These are phyloP conservation scores for Melipona beecheii DNA, from an alignment of 2,888 invertebrate genomes.

Conservation along the genomic window DNA sequence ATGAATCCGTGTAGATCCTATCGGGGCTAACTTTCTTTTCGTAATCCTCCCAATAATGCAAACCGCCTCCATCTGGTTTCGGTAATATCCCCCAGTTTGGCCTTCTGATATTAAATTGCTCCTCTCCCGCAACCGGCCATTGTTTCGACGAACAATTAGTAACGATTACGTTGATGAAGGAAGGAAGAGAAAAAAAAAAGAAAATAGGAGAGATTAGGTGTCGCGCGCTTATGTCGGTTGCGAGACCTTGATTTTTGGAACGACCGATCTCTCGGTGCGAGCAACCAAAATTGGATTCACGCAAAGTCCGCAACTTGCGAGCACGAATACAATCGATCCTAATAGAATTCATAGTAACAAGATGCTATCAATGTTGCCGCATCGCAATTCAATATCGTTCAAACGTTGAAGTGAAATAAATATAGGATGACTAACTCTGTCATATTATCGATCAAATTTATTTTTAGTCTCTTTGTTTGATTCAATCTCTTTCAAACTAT, in stretches of 20 bases:
- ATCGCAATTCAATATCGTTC: too few species aligned
- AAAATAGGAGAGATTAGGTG: conserved; percentile 12
- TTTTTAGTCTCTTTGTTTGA: too few species aligned
- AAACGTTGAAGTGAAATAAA: not conserved
- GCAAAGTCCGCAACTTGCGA: conserved; percentile 2
- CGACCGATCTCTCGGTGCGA: conserved; percentile 10
- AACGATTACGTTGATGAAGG: conserved; percentile 49
- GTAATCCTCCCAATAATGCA: conserved; percentile 58
- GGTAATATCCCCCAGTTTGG: conserved; percentile 44
- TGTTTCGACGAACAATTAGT: conserved; percentile 52
- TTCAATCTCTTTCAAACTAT: too few species aligned
- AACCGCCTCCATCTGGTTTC: conserved; percentile 48
- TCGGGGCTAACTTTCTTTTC: conserved; percentile 54
- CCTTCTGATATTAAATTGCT: conserved; percentile 54
- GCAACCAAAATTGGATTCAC: not conserved
- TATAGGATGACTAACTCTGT: not conserved
- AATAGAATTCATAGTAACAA: not conserved
- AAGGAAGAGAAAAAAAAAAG: not conserved
- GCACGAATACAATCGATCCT: conserved; percentile 5
- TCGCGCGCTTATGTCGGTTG: conserved; percentile 33
- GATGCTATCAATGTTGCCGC: too few species aligned
- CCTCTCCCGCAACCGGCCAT: conserved; percentile 29
- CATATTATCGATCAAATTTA: too few species aligned
- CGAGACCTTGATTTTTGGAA: conserved; percentile 51
- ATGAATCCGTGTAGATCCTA: conserved; percentile 56